Evolutionary conservation across 1,140 invertebrate genomes (phyloP).

Genomic region (Penaeus chinensis): DNA sequence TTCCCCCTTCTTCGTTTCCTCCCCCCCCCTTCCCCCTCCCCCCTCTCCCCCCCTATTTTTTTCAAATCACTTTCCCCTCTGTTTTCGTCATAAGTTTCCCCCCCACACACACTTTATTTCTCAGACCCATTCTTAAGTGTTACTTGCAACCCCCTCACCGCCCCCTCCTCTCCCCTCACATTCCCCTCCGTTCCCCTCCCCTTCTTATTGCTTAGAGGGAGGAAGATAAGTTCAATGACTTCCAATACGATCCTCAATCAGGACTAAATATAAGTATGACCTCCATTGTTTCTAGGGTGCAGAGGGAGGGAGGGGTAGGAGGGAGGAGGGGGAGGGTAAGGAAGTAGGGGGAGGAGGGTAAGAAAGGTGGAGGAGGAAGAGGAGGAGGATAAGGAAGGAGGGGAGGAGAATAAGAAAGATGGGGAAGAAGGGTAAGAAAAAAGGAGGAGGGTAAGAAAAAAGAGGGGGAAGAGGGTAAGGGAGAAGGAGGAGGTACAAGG

Average conservation of each 20-base stretch:
- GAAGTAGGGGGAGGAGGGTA: not conserved
- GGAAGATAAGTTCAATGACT: not conserved
- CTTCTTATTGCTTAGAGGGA: not conserved
- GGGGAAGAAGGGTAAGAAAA: not conserved
- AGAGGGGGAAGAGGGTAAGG: not conserved
- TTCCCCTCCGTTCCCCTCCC: not conserved
- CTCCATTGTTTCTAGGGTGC: not conserved
- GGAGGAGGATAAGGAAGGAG: not conserved
- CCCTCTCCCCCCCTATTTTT: no score
- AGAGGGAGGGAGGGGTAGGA: not conserved
- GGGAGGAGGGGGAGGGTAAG: no score
- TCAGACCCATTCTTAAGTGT: no score
- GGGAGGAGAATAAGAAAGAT: not conserved
- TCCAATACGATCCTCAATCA: not conserved
- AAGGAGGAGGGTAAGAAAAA: not conserved
- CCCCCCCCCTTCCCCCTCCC: no score
- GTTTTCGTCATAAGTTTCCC: no score
- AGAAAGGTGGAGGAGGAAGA: not conserved
- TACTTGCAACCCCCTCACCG: no score
- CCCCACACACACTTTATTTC: no score
- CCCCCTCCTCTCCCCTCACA: not conserved
- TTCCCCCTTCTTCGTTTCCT: no score
- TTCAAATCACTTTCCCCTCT: no score
- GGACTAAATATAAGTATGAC: not conserved
- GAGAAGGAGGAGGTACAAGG: not conserved